Conservation (phyloP, 2,797 vertebrate genomes). For the Limosa lapponica region DNA sequence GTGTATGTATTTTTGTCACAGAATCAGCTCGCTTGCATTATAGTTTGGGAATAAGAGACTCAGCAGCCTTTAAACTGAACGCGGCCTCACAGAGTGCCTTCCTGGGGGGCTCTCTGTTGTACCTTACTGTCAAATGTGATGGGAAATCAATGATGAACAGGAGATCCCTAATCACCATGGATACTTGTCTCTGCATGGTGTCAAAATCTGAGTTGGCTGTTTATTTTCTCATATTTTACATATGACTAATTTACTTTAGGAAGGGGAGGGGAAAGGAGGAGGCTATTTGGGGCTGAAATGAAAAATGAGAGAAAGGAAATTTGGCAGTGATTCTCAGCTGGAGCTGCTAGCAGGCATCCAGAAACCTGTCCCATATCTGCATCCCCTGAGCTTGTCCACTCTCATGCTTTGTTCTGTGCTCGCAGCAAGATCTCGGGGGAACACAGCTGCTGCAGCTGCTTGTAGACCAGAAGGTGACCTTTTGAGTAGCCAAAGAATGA, state of each 20-base stretch:
- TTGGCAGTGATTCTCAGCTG: background rate
- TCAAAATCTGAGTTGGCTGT: constrained; percentile 27
- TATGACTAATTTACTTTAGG: constrained; percentile 3
- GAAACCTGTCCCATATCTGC: background rate
- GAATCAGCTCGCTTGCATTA: background rate
- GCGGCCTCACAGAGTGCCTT: background rate
- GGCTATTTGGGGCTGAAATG: background rate
- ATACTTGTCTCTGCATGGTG: constrained; percentile 26
- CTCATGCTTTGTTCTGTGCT: background rate
- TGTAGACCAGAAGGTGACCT: constrained; percentile 1
- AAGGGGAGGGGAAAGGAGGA: background rate
- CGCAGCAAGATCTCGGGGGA: background rate
- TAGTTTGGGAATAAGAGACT: background rate
- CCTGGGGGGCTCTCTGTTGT: background rate
- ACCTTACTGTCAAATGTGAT: background rate
- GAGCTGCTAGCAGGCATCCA: background rate
- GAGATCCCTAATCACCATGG: constrained; percentile 36
- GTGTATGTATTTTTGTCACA: background rate
- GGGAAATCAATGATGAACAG: constrained; percentile 19
- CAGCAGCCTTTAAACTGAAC: background rate
- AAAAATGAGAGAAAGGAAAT: background rate
- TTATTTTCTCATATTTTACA: constrained; percentile 30
- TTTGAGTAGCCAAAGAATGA: background rate
- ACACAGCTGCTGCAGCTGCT: constrained; percentile 19
- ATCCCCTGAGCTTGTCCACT: background rate